A percentile compares a stretch with the other conserved stretches of the same genome.
These are phyloP conservation scores for Turdus rufiventris DNA, from an alignment of 2,113 vertebrate genomes.

Conservation along the genomic window DNA sequence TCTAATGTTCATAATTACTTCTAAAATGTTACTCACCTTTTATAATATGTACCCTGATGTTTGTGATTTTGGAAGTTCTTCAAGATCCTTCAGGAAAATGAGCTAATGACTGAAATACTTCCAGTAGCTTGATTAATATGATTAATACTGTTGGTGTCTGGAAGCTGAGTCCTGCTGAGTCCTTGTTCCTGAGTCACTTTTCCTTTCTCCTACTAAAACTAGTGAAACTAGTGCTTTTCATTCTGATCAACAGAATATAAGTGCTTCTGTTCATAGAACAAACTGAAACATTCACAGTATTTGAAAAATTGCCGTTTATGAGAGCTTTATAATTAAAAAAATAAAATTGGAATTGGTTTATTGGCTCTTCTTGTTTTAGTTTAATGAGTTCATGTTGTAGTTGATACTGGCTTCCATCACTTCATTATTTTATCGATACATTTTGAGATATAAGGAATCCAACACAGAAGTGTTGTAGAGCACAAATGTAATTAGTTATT, in stretches of 20 bases:
- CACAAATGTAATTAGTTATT: neutral
- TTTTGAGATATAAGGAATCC: neutral
- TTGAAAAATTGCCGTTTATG: neutral
- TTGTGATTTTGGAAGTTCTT: neutral
- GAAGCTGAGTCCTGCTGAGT: no score
- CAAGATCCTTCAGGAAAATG: neutral
- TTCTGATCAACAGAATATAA: neutral
- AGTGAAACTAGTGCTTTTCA: neutral
- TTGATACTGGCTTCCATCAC: neutral
- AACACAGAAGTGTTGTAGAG: neutral
- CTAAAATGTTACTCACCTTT: neutral
- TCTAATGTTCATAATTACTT: neutral
- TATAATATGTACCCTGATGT: neutral
- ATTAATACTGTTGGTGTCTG: neutral
- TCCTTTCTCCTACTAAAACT: neutral
- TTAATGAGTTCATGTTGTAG: neutral
- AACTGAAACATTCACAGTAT: neutral
- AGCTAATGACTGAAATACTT: neutral
- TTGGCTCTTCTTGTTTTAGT: neutral
- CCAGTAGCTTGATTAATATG: neutral
- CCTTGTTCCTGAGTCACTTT: neutral
- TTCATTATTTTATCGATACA: neutral
- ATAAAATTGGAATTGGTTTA: neutral
- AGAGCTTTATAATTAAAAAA: neutral
- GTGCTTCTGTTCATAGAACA: neutral